Conservation (phyloP, 1,140 invertebrate genomes). For the Drosophila arawakana region DNA sequence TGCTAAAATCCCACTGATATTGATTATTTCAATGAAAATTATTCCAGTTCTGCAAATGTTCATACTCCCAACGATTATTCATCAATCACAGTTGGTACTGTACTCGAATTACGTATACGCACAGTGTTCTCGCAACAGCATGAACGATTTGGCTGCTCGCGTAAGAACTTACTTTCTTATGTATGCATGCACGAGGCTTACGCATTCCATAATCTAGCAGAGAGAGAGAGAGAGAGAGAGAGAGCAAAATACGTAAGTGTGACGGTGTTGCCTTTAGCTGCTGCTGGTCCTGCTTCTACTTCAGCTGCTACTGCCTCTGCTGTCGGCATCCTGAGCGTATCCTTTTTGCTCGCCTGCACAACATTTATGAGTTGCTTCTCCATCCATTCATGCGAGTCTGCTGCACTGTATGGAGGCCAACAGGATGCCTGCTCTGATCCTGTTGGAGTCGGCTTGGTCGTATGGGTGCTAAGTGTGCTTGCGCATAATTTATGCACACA, state of each 20-base stretch:
- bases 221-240: background rate
- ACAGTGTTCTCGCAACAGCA: constrained; percentile 17
- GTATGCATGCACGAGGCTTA: constrained; percentile 41
- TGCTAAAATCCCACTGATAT: too few species aligned
- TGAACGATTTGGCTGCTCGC: constrained; percentile 10
- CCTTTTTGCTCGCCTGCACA: constrained; percentile 42
- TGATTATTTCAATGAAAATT: background rate
- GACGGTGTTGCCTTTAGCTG: background rate
- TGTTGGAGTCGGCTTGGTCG: constrained; percentile 22
- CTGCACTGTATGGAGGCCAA: constrained; percentile 9
- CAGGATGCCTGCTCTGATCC: constrained; percentile 30
- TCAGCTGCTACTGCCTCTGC: background rate
- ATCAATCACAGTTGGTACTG: background rate
- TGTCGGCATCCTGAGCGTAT: constrained; percentile 36
- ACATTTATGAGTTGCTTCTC: constrained; percentile 60
- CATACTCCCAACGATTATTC: background rate
- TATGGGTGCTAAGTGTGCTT: constrained; percentile 55
- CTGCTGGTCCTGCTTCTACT: background rate
- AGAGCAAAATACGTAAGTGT: background rate
- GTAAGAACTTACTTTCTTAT: constrained; percentile 45
- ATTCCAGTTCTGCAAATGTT: background rate
- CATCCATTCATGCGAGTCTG: constrained; percentile 6
- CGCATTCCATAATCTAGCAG: background rate
- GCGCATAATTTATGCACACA: constrained; percentile 49
- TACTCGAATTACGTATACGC: constrained; percentile 50